A percentile compares a stretch with the other conserved stretches of the same genome.
These are phyloP conservation scores for Caretta caretta DNA, from an alignment of 2,113 vertebrate species.

Conservation along the genomic window DNA sequence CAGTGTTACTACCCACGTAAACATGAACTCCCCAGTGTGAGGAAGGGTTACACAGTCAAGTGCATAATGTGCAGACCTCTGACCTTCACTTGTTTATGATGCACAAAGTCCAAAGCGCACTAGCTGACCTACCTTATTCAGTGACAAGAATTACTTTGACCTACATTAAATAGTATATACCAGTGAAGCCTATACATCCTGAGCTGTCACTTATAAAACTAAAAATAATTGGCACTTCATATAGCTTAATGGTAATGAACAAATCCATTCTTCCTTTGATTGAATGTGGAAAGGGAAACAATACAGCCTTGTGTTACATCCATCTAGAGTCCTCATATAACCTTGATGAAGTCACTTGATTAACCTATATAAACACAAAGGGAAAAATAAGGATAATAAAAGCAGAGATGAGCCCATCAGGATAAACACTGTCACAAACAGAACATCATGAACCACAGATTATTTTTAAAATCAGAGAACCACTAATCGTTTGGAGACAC, in stretches of 20 bases:
- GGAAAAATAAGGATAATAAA: background rate
- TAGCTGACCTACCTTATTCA: background rate
- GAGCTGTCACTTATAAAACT: background rate
- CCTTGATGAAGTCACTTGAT: background rate
- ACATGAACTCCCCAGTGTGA: background rate
- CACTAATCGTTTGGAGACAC: background rate
- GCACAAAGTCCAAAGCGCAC: background rate
- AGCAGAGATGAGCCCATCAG: background rate
- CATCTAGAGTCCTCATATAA: background rate
- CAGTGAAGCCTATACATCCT: background rate
- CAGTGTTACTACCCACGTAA: rapidly evolving
- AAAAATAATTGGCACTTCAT: background rate
- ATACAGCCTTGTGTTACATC: background rate
- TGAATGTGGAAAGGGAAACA: background rate
- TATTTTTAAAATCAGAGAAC: background rate
- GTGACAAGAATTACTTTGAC: background rate
- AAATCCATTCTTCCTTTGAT: background rate
- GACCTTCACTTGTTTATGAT: background rate
- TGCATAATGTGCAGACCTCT: background rate
- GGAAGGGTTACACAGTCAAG: background rate
- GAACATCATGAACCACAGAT: background rate
- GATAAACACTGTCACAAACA: background rate
- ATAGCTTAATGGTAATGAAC: no score
- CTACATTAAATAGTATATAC: background rate
- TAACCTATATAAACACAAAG: background rate